These are phyloP conservation scores for Siderastrea siderea DNA, from an alignment of 92 coral and sea anemone genomes.

Conservation along the genomic window DNA sequence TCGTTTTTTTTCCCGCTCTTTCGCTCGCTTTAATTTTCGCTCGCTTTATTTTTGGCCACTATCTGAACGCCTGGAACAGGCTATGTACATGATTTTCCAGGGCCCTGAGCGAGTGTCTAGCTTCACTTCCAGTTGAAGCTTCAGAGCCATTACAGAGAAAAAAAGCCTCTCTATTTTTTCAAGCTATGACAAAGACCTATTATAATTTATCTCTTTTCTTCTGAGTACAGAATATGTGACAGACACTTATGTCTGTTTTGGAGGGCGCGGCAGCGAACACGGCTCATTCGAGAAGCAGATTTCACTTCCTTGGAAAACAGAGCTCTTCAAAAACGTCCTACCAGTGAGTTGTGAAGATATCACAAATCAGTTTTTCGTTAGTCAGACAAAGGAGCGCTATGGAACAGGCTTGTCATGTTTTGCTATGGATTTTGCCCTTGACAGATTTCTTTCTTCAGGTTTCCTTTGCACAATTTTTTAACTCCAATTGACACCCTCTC, in stretches of 20 bases:
- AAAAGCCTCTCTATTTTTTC: background rate
- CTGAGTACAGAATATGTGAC: conserved; percentile 7
- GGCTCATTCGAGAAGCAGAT: conserved; percentile 79
- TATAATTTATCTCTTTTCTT: background rate
- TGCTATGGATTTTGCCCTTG: too few relatives aligned
- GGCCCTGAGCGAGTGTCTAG: too few relatives aligned
- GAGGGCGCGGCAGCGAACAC: conserved; percentile 78
- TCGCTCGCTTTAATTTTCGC: too few relatives aligned
- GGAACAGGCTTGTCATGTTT: background rate
- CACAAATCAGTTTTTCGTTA: background rate
- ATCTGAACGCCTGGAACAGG: too few relatives aligned
- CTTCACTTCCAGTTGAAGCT: too few relatives aligned
- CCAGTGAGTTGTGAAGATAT: conserved; percentile 63
- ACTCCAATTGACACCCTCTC: too few relatives aligned
- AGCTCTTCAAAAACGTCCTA: conserved; percentile 82
- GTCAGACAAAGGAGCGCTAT: background rate
- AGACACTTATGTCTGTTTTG: conserved; percentile 42
- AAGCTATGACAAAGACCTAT: background rate
- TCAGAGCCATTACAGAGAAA: too few relatives aligned
- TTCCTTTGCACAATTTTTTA: too few relatives aligned
- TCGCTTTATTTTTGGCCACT: too few relatives aligned
- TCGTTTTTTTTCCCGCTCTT: too few relatives aligned
- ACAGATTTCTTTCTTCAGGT: too few relatives aligned
- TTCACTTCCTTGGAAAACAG: conserved; percentile 95
- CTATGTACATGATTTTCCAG: too few relatives aligned